Base-by-base conservation (phyloP, 37 sponge, comb jelly and placozoan genomes). In the Agelas oroides region DNA sequence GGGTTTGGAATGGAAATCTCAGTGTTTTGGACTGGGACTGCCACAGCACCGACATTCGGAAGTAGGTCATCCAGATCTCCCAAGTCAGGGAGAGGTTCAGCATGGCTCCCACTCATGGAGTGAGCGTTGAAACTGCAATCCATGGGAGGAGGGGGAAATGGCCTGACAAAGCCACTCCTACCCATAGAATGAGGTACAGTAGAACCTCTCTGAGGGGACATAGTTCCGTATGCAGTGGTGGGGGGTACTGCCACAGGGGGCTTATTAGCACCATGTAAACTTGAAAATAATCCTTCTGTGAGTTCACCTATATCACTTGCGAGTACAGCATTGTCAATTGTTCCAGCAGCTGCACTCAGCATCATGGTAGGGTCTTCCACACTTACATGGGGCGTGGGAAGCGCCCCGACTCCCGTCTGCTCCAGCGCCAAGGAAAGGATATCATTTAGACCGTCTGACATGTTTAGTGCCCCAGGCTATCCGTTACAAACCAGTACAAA, bases 341-440 rank as follows among this genome's bases (percentile, higher is more conserved):
- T 27, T 23, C 35, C 41, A 40, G 65, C 78, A 27, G 65, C 78
- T 23, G 41, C 64, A 37, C 61, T 78, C 25, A 78, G 46, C 3
- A 78, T 20, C 23, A 53, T 34, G 28, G 17, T 63, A 0, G 63
- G 40, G 61, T 83, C 72, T 1, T 24, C n/a, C 32, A 33, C 32
- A 19, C 1, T 57, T 13, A 54, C 38, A n/a, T 62, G 21, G 20
- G 74, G 63, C n/a, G 41, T 17, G 17, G 79, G 41, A 24, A 54
- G 28, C 23, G 53, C n/a, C 8, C 66, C 70, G 1, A 85, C 59
- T 20, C 86, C 86, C 1, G 75, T 85, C 62, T 85, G 69, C 55
- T 78, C 36, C 19, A 89, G 69, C 1, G 90, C 90, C 53, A 89
- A 25, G 28, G 90, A 89, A 1, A 89, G 79, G 77, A 89, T 89